Base-by-base conservation (phyloP, 2,797 vertebrate genomes). In the Enteromius unitaeniatus region DNA sequence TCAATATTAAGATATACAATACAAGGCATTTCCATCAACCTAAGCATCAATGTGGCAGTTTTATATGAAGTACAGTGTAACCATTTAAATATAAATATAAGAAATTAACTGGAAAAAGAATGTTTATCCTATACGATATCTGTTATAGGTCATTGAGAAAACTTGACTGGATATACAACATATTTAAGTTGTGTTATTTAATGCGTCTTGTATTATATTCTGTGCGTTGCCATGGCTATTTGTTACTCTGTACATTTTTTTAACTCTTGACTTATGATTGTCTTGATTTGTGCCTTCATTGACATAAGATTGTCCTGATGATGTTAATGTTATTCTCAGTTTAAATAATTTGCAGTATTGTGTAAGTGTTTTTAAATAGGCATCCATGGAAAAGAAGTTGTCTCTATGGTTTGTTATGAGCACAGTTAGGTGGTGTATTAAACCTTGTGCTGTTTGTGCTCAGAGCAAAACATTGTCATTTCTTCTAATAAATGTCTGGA, bases 51-150 rank as follows among this genome's bases (percentile, higher is more conserved):
- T 31, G 13, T 34, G 47, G 73, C 21, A 62, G 60, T 83, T 77
- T 31, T n/a, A 69, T 40, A 79, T 79, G 47, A 79, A 83, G 73
- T n/a, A 51, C 3, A 21, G 51, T 69, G 23, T 77, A 76, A 53
- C 60, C 45, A 83, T 76, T 53, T 15, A 49, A 14, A 49, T 49
- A 47, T 47, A 47, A 14, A 14, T 47, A 47, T 21, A 9, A 6
- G 40, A 72, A 79, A 62, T 93, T 93, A 96, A 96, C 96, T 96
- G 95, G 95, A 96, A 95, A 93, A 91, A 89, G 45, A 92, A 90
- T 92, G 92, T 87, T 76, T 84, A 85, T 86, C 80, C 86, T 13
- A 64, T 86, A 83, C 55, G 74, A 42, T 77, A 68, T 81, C 42
- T 65, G 84, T 73, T 51, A 58, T 79, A 69, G 78, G 45, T 47